phyloP scores from a whole-genome alignment of 2,888 invertebrate genomes.

The Cantharis rustica region DNA sequence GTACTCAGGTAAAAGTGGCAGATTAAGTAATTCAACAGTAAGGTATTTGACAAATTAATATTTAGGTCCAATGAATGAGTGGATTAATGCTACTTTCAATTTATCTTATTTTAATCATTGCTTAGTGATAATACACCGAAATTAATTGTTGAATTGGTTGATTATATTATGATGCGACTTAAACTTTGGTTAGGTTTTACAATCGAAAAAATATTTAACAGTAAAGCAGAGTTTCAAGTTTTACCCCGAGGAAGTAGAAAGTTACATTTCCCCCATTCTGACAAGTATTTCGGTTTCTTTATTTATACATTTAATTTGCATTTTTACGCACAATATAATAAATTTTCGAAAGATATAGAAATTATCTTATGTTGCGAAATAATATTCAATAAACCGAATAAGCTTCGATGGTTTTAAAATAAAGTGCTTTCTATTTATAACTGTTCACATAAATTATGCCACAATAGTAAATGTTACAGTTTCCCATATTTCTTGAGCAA shows the following conservation, averaged over 20 bases:
- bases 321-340: background rate
- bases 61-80: background rate
- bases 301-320: background rate
- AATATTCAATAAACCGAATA: background rate
- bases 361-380: background rate
- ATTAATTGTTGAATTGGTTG: too few relatives aligned
- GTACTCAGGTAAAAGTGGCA: background rate
- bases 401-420: conserved; percentile 3
- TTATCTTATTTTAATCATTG: background rate
- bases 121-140: background rate
- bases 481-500: conserved; percentile 9
- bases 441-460: conserved; percentile 4
- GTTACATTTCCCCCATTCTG: background rate
- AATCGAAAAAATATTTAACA: background rate
- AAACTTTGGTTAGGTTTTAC: too few relatives aligned
- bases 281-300: background rate
- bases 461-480: conserved; percentile 6
- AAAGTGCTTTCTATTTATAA: conserved; percentile 5
- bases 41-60: background rate
- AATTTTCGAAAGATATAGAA: background rate
- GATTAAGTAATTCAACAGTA: background rate
- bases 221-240: background rate
- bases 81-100: background rate
- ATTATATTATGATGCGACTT: too few relatives aligned
- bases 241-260: background rate